Evolutionary conservation across 1,140 invertebrate genomes (phyloP).

Genomic region (Eueides isabella): DNA sequence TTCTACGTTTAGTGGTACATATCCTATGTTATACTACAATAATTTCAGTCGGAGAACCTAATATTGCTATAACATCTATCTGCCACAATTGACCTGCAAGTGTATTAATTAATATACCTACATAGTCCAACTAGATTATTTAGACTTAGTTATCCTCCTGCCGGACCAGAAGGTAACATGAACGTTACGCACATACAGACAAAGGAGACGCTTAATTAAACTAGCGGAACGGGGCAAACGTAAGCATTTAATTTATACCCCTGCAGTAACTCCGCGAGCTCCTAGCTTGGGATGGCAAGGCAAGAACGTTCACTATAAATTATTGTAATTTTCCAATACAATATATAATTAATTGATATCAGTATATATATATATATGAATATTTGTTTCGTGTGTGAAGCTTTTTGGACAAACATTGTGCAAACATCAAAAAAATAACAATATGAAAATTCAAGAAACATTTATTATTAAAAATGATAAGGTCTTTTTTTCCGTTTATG

Average conservation of each 20-base stretch:
- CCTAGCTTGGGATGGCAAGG: constrained; percentile 50
- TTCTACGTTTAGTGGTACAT: too few species aligned
- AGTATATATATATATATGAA: not conserved
- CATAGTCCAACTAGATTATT: constrained; percentile 9
- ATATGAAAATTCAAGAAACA: too few species aligned
- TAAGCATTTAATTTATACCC: constrained; percentile 81
- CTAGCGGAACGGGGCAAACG: constrained; percentile 77
- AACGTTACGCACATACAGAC: constrained; percentile 76
- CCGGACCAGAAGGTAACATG: constrained; percentile 57
- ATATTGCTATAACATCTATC: constrained; percentile 1
- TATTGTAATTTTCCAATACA: constrained; percentile 11
- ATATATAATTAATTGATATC: not conserved
- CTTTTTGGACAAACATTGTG: too few species aligned
- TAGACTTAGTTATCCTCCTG: constrained; percentile 26
- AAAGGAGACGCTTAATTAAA: constrained; percentile 81
- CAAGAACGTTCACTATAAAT: constrained; percentile 36
- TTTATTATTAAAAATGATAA: too few species aligned
- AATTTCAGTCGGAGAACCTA: not conserved
- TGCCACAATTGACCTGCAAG: not conserved
- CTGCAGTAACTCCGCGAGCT: constrained; percentile 79
- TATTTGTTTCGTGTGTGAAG: not conserved
- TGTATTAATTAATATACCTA: constrained; percentile 16
- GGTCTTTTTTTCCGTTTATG: too few species aligned
- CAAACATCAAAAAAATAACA: too few species aligned
- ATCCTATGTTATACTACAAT: too few species aligned